A percentile compares a stretch with the other conserved stretches of the same genome.
phyloP scores from a whole-genome alignment of 53 echinoderm and acorn worm species.

The Actinopyga echinites region DNA sequence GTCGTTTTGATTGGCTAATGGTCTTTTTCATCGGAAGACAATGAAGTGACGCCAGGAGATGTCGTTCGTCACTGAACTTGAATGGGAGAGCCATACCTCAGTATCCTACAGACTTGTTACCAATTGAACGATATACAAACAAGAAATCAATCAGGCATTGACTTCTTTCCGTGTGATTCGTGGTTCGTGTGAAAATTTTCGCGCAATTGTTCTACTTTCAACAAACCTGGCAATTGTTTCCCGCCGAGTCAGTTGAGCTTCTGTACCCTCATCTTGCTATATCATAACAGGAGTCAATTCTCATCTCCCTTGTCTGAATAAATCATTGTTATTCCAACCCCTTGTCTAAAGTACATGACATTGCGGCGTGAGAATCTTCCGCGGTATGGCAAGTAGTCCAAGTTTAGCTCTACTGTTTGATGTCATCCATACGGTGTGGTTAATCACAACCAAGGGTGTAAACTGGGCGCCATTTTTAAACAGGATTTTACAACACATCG shows the following conservation, averaged over 20 bases:
- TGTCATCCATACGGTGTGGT: not conserved
- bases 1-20: slow-evolving; percentile 6
- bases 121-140: slow-evolving; percentile 11
- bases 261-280: slow-evolving; percentile 1
- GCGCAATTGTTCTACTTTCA: slow-evolving; percentile 24
- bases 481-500: too few species aligned
- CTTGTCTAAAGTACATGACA: slow-evolving; percentile 16
- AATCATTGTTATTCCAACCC: slow-evolving; percentile 27
- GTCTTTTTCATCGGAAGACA: slow-evolving; percentile 2
- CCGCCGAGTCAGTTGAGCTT: slow-evolving; percentile 16
- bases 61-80: slow-evolving; percentile 18
- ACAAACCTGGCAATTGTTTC: slow-evolving; percentile 12
- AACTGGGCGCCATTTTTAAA: slow-evolving; percentile 3
- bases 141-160: slow-evolving; percentile 19
- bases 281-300: slow-evolving; percentile 28
- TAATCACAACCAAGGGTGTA: slow-evolving; percentile 1
- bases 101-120: slow-evolving; percentile 9
- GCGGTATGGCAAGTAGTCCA: not conserved
- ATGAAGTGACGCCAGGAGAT: not conserved
- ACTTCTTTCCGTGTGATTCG: slow-evolving; percentile 24
- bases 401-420: not conserved
- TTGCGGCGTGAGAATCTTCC: not conserved
- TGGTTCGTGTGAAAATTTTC: slow-evolving; percentile 17
- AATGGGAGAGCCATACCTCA: slow-evolving; percentile 4
- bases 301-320: not conserved